Percentiles rank a stretch among this genome's conserved stretches.
phyloP scores from a whole-genome alignment of 1,140 invertebrate genomes.

The Pseudomyrmex sp. region DNA sequence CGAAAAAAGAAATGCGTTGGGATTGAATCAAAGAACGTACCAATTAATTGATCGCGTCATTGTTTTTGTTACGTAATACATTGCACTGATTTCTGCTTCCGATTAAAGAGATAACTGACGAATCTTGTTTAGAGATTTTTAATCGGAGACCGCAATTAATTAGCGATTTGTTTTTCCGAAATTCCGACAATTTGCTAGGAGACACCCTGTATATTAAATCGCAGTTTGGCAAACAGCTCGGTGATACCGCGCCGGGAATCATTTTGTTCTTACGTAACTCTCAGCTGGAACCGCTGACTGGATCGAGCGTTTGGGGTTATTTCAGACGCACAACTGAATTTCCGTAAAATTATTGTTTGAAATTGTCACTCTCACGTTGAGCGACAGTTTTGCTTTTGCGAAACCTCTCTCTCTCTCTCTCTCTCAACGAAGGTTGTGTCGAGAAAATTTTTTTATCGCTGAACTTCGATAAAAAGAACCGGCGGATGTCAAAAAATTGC shows the following conservation, averaged over 20 bases:
- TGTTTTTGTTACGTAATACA: too few species aligned
- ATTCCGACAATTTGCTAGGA: slow-evolving; percentile 1
- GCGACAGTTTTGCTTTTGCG: background rate
- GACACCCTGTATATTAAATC: slow-evolving; percentile 22
- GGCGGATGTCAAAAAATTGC: too few species aligned
- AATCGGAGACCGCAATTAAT: too few species aligned
- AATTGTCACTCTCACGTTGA: background rate
- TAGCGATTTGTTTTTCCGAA: background rate
- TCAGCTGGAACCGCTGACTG: slow-evolving; percentile 31
- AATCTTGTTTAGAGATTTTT: too few species aligned
- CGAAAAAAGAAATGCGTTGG: too few species aligned
- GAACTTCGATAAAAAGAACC: too few species aligned
- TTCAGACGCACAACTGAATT: slow-evolving; percentile 2
- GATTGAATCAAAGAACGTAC: too few species aligned
- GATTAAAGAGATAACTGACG: too few species aligned
- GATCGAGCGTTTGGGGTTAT: slow-evolving; percentile 14
- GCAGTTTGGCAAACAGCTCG: slow-evolving; percentile 13
- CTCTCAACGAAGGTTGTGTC: too few species aligned
- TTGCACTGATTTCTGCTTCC: too few species aligned
- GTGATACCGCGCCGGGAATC: background rate
- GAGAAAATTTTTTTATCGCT: too few species aligned
- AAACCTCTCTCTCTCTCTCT: background rate
- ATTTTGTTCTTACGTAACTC: slow-evolving; percentile 51
- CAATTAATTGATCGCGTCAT: too few species aligned
- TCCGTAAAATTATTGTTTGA: slow-evolving; percentile 20